Conservation (phyloP, 2,113 vertebrate species). For the Anoura caudifer region DNA sequence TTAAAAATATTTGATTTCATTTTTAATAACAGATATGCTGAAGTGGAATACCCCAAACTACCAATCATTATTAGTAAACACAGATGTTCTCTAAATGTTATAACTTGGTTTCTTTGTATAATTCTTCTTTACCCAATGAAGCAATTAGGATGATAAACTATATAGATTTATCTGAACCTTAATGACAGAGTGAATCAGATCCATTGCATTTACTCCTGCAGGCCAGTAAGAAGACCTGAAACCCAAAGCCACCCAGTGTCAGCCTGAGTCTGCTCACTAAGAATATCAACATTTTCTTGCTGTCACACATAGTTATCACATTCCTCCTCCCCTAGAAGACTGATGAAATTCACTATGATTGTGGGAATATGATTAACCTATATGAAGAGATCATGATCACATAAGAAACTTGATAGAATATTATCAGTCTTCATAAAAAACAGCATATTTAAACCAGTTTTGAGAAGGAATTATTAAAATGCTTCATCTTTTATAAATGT, state of each 20-base stretch:
- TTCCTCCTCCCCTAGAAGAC: background rate
- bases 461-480: conserved; percentile 56
- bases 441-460: conserved; percentile 29
- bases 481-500: conserved; percentile 49
- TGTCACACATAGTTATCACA: conserved; percentile 13
- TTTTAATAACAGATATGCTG: background rate
- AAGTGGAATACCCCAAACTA: background rate
- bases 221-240: background rate
- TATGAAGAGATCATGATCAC: conserved; percentile 25
- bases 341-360: conserved; percentile 24
- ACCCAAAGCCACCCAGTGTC: background rate
- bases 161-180: background rate
- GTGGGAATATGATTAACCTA: conserved; percentile 7
- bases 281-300: background rate
- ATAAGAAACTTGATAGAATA: conserved; percentile 21
- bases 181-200: background rate
- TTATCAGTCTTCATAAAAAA: conserved; percentile 25
- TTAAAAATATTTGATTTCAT: background rate
- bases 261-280: background rate
- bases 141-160: background rate
- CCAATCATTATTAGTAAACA: background rate
- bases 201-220: background rate
- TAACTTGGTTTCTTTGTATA: background rate
- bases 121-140: background rate
- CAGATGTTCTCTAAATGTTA: background rate